Evolutionary conservation across 1,140 invertebrate species (phyloP).

Genomic region (Drosophila elegans): DNA sequence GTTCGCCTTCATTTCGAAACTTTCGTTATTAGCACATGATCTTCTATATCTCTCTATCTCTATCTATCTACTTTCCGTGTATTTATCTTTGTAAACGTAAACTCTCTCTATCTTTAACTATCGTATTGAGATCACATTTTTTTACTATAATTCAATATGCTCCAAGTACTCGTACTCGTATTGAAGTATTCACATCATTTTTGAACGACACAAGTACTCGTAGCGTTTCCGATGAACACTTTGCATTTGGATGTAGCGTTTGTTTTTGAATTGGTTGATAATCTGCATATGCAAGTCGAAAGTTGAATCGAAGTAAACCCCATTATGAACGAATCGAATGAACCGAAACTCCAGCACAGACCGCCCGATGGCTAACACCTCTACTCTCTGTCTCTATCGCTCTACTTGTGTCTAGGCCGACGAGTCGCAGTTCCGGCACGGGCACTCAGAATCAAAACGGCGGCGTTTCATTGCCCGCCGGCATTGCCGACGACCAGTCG

Average conservation of each 20-base stretch:
- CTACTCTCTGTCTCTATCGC: conserved; percentile 26
- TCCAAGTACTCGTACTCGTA: conserved; percentile 68
- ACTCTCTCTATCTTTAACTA: conserved; percentile 61
- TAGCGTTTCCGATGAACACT: conserved; percentile 76
- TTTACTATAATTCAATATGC: conserved; percentile 27
- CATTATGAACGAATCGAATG: conserved; percentile 35
- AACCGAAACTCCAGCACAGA: conserved; percentile 44
- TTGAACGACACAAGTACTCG: conserved; percentile 78
- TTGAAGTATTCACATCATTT: conserved; percentile 61
- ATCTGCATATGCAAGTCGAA: conserved; percentile 63
- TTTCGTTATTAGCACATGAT: conserved; percentile 71
- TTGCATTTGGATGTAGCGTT: conserved; percentile 83
- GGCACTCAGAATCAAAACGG: conserved; percentile 93
- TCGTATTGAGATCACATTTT: conserved; percentile 59
- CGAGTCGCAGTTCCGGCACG: conserved; percentile 91
- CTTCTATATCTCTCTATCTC: conserved; percentile 46
- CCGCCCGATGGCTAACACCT: conserved; percentile 50
- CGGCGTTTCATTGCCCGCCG: conserved; percentile 92
- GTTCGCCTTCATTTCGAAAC: conserved; percentile 55
- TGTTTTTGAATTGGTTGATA: conserved; percentile 75
- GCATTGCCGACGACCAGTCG: conserved; percentile 96
- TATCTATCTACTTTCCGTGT: conserved; percentile 40
- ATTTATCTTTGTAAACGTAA: conserved; percentile 48
- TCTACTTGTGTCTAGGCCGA: conserved; percentile 88
- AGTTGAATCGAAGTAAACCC: conserved; percentile 51